Base-by-base conservation (phyloP, 2,113 vertebrate genomes). In the Neogobius melanostomus region DNA sequence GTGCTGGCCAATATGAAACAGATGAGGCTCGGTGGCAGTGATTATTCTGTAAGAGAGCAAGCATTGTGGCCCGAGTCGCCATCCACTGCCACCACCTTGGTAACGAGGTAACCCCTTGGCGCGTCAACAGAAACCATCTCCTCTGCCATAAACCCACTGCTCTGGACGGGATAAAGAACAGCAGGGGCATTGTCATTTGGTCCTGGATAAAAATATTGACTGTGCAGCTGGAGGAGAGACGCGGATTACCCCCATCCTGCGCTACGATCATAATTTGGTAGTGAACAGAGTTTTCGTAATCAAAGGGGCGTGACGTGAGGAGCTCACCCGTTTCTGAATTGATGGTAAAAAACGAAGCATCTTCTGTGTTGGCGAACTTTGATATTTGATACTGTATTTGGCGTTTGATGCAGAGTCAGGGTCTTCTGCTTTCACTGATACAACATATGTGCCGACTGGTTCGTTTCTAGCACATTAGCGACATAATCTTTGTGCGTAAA, bases 81-180 rank as follows among this genome's bases (percentile, higher is more conserved):
- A 51, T 93, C 92, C 8, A 93, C 89, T 56, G 90, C 91, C 4
- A 95, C 90, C 11, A 94, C 93, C 65, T 95, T 95, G 4, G 94
- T 93, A 3, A 95, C 91, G 54, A 95, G 81, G 52, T 94, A 93
- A 1, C 93, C 92, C 0, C 86, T 86, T 0, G 94, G 93, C 6
- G 93, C 91, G 14, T 92, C 91, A 6, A 73, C 66, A 9, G 93
- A 91, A 2, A 94, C 92, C 52, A 93, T 78, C 7, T 91, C 90
- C 64, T 94, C 94, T 5, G 91, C 86, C 0, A 91, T 84, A 1
- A 89, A 91, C n/a, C 76, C 82, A 2, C 64, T 28, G 14, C 60
- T 85, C 69, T 90, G 90, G 11, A 88, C 83, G 2, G 91, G 91
- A 44, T 91, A 88, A 0, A 92, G 61, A 21, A 92, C 76, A 7